Base-by-base conservation (phyloP, 2,113 vertebrate genomes). In the Trematomus loennbergii region DNA sequence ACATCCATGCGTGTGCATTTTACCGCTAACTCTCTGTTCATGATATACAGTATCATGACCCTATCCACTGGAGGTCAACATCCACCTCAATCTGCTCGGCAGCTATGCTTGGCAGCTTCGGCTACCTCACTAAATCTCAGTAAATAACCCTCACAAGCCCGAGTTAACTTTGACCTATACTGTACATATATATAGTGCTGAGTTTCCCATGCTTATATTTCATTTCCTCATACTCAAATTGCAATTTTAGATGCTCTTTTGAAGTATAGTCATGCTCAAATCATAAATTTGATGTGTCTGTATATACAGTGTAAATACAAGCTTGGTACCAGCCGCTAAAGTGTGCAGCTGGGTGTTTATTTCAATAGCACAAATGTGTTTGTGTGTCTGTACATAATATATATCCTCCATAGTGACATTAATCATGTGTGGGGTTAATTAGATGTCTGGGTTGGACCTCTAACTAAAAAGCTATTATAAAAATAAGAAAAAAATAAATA, bases 241-340 rank as follows among this genome's bases (percentile, higher is more conserved):
- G 15, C 25, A 66, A 66, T 66, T 29, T 65, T 8, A 65, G 15
- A 49, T 11, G 45, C 48, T 65, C 46, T 15, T 65, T 65, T 65
- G 46, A 17, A 16, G 43, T 17, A 17, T 17, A 29, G 46, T 50
- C 25, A 15, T 66, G 22, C 36, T 49, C 12, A 50, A 48, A 15
- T 64, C 12, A 63, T 63, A 40, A n/a, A 46, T 33, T 33, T 2
- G 18, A 33, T 18, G 5, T 7, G 36, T 40, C 36, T 40, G 36
- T 57, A 4, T 16, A n/a, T 20, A 70, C 6, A 25, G 4, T 45
- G 9, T 45, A 70, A 58, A 33, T 48, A 58, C 15, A 70, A 46
- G 40, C 13, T 48, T 58, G 2, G 29, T 57, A 13, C 9, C 36
- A 40, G 36, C 8, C 36, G 36, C 36, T 40, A 40, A 5, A 36